phyloP scores from a whole-genome alignment of 1,140 invertebrate genomes.

The Pinna nobilis region DNA sequence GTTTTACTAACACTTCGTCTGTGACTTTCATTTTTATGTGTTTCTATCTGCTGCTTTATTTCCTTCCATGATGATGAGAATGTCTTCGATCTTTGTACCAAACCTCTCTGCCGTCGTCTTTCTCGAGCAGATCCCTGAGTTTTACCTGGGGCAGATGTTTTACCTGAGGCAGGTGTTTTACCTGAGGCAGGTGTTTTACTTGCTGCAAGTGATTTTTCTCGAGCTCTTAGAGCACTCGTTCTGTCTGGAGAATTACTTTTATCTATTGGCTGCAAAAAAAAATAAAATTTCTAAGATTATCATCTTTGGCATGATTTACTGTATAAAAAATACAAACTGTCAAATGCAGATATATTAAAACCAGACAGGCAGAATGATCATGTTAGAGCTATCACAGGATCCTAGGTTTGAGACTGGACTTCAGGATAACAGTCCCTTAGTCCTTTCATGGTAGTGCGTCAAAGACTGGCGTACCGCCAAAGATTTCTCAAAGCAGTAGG shows the following conservation, averaged over 20 bases:
- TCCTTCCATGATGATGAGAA: conserved; percentile 3
- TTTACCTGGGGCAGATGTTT: background rate
- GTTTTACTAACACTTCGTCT: conserved; percentile 1
- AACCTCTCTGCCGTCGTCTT: background rate
- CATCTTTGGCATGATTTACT: background rate
- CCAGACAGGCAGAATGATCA: background rate
- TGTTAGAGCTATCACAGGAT: too few relatives aligned
- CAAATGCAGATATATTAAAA: background rate
- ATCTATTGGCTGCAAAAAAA: conserved; percentile 10
- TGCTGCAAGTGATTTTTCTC: background rate
- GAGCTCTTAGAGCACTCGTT: too few relatives aligned
- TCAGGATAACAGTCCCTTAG: too few relatives aligned
- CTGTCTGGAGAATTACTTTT: conserved; percentile 14
- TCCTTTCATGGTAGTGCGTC: too few relatives aligned
- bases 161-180: background rate
- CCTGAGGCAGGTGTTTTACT: background rate
- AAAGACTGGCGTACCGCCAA: too few relatives aligned
- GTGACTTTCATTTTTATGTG: background rate
- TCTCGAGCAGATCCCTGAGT: background rate
- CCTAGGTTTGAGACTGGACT: too few relatives aligned
- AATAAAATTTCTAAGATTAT: background rate
- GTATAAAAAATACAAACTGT: background rate
- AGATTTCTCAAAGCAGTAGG: too few relatives aligned
- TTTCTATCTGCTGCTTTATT: conserved; percentile 16
- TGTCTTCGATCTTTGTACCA: conserved; percentile 1